phyloP scores from a whole-genome alignment of 2,113 vertebrate species.

The Cyanistes caeruleus region DNA sequence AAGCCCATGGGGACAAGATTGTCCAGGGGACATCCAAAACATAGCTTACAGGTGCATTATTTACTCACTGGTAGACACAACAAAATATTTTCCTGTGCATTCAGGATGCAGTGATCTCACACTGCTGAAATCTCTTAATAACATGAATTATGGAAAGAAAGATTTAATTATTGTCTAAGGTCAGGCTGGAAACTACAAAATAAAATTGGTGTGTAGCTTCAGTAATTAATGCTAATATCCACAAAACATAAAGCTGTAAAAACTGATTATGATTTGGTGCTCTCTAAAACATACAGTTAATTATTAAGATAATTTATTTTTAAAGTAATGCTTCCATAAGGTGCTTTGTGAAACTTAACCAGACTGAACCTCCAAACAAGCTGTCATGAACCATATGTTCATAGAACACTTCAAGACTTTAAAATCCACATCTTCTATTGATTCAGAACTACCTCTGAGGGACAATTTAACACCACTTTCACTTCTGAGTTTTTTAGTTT shows the following conservation, averaged over 20 bases:
- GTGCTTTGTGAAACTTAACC: neutral
- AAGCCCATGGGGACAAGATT: neutral
- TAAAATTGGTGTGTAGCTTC: neutral
- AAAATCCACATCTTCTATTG: neutral
- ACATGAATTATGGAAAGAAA: neutral
- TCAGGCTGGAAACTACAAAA: neutral
- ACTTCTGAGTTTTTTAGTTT: neutral
- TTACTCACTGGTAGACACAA: neutral
- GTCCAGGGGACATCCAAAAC: neutral
- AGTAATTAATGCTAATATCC: conserved; percentile 1
- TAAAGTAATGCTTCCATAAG: neutral
- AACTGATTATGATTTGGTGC: neutral
- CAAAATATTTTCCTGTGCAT: neutral
- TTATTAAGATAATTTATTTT: neutral
- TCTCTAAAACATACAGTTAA: neutral
- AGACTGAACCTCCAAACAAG: neutral
- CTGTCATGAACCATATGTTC: neutral
- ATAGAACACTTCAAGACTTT: neutral
- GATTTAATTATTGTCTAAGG: neutral
- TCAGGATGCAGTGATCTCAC: neutral
- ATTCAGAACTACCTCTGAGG: neutral
- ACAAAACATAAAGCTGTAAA: neutral
- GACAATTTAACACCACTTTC: neutral
- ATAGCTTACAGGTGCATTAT: neutral
- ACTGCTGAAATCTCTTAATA: neutral